These are phyloP conservation scores for Pelmatolapia mariae DNA, from an alignment of 2,113 vertebrate species.

Conservation along the genomic window DNA sequence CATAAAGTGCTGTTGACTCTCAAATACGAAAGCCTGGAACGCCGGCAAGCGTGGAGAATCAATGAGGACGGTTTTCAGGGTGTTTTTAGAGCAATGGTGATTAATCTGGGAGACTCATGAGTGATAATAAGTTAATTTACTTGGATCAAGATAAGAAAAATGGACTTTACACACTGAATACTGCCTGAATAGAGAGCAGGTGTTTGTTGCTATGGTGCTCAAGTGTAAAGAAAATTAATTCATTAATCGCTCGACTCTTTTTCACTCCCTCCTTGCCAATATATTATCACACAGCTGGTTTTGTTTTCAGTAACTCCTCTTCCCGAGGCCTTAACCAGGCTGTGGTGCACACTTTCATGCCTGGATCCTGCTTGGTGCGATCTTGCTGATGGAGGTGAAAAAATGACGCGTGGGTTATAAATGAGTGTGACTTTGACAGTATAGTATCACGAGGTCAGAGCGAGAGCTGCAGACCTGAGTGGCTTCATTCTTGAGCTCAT, in stretches of 20 bases:
- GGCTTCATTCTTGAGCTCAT: slow-evolving; percentile 36
- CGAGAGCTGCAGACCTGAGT: not conserved
- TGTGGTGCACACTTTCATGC: not conserved
- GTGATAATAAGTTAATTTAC: not conserved
- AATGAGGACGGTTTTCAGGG: not conserved
- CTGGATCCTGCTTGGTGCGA: not conserved
- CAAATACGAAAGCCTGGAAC: not conserved
- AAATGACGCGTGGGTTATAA: not conserved
- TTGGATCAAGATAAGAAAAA: not conserved
- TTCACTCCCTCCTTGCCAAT: not conserved
- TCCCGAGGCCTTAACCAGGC: slow-evolving; percentile 13
- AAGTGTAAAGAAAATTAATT: not conserved
- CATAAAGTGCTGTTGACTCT: not conserved
- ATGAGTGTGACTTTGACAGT: not conserved
- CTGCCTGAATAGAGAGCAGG: not conserved
- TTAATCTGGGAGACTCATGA: not conserved
- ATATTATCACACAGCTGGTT: not conserved
- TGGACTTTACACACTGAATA: not conserved
- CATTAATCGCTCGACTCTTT: not conserved
- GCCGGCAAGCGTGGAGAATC: not conserved
- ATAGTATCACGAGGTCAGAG: not conserved
- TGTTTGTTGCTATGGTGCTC: slow-evolving; percentile 39
- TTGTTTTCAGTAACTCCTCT: not conserved
- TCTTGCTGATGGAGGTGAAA: not conserved
- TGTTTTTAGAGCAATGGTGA: not conserved